Evolutionary conservation across 2,888 invertebrate genomes (phyloP), one percentile per base, ranked within the genome.

Genomic region (Cancer borealis): DNA sequence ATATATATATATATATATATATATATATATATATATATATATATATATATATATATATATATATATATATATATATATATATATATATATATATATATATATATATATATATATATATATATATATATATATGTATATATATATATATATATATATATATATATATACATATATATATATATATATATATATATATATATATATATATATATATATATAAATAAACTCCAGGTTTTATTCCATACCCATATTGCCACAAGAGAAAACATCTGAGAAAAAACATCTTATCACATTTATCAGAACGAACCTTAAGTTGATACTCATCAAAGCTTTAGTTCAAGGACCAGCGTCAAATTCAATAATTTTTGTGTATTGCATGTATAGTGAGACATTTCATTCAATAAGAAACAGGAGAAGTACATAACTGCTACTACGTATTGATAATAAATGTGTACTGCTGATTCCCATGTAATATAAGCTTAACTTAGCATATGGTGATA

Each of bases 51-150:
- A 47, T 90, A 47, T 45, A 45, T 90, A 49, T 49, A 49, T 47
- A 90, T 47, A 90, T 47, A 47, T 90, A 90, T 47, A 90, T 90
- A 45, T 45, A 47, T 90, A 49, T 47, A 90, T 49, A 90, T 45
- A 47, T 90, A 45, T 47, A 90, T 90, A 49, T 47, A 90, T 47
- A 90, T 90, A 90, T 90, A 90, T 90, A 49, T 47, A 90, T 47
- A 47, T 90, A 90, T 45, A 49, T 45, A 45, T 4, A 47, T 47
- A 90, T 4, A 47, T 90, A 49, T 90, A 90, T 90, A 90, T 90
- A 90, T 3, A 84, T 84, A 84, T 3, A 84, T 84, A 84, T 84
- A 84, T 84, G 4, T 84, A 84, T 3, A 84, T 84, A 84, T 3
- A 84, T 84, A 84, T 84, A 84, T 84, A 84, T 84, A 84, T 84